Base-by-base conservation (phyloP, 2,113 vertebrate species). In the Silurus glanis region DNA sequence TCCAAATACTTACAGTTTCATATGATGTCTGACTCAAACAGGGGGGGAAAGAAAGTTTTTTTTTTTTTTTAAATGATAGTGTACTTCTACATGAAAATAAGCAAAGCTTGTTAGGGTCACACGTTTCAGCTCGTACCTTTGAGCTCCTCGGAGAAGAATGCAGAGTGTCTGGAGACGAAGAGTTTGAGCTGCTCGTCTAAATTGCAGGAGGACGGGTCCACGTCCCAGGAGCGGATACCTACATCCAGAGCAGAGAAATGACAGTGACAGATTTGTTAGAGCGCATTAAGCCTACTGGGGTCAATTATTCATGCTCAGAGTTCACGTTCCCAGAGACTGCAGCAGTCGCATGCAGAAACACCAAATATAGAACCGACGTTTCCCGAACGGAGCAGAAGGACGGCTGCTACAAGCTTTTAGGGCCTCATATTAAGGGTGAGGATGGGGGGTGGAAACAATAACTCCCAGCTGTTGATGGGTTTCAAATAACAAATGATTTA, bases 121-220 rank as follows among this genome's bases (percentile, higher is more conserved):
- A 5, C 8, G 19, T 5, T 55, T 21, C 9, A 51, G 9, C 14
- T 14, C 84, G 92, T 87, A 99, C 97, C 97, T 95, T 93, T 96
- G 23, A 97, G 93, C 0, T 97, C 95, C 86, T 96, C 95, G 3
- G 97, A 98, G 90, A 97, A 95, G 53, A 95, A 96, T 74, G 97
- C 97, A 0, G 97, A 98, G 90, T 99, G 98, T 12, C 97, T 94
- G 0, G 97, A 98, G 76, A 98, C 96, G 0, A 99, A 99, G 6
- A 96, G 94, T 86, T 97, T 98, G 78, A 99, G 95, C 92, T 99
- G 96, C 89, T 97, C 96, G 0, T 99, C 97, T 72, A 99, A 92
- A 91, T 96, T 94, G 17, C 95, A 96, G 9, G 91, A 67, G 0
- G 92, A 83, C 21, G 96, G 95, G 16, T 97, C 94, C 0, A 97